Evolutionary conservation across 2,888 invertebrate genomes (phyloP), one percentile per base, ranked within the genome.

Genomic region (Rosalia funebris): DNA sequence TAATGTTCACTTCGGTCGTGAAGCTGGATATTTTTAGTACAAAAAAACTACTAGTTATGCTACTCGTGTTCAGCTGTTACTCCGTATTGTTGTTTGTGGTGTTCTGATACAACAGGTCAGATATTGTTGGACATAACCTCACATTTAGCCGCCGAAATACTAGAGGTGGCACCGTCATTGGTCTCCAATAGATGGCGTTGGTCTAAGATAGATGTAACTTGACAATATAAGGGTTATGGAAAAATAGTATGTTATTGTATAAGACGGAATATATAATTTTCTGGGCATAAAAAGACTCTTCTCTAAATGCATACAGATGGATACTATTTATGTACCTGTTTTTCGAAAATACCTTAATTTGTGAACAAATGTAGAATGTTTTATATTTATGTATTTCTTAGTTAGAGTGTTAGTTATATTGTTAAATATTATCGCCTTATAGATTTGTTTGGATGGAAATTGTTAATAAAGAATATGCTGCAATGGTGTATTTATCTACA

Each of bases 401-500:
- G 75, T 78, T 79, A 69, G 65, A 75, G 67, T 76, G 76, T 79
- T 80, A 81, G 79, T 80, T 81, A 81, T 81, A 81, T 79, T 81
- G 78, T 81, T 81, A 79, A 79, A 79, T 77, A 79, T 78, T 77
- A 80, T 80, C 78, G 80, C 81, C 81, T 82, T 77, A 76, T 77
- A 77, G 79, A 80, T 80, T 79, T 79, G 81, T 82, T 82, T 81
- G 81, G 80, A 80, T 78, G 75, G 77, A 79, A 78, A 80, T 79
- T 77, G 76, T 78, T 78, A 80, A 77, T 78, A 79, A 79, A 80
- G 77, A 75, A 76, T 74, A 62, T 60, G 60, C 64, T 62, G 53
- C 53, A n/a, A n/a, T n/a, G n/a, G n/a, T n/a, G n/a, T n/a, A n/a
- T n/a, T n/a, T n/a, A n/a, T n/a, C n/a, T n/a, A n/a, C n/a, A n/a